Evolutionary conservation across 2,797 vertebrate genomes (phyloP), one percentile per base, ranked within the genome.

Genomic region (Aplochiton taeniatus): DNA sequence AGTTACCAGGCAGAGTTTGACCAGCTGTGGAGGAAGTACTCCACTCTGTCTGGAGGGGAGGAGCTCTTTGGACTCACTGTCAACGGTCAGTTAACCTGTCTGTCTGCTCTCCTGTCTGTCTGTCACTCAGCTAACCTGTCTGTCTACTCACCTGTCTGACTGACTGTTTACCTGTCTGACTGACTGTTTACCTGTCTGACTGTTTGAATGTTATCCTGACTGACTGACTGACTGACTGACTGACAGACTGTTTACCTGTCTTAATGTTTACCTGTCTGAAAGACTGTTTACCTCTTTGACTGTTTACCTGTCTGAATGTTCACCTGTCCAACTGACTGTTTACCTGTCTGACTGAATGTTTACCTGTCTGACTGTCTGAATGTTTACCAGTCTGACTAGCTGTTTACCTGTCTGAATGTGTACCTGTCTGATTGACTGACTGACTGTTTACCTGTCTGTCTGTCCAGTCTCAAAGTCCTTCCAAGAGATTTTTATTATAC

Each of bases 1-100:
- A 81, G 86, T 50, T 95, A 91, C 71, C 93, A 95, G 87, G 83
- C 89, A 0, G 91, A 88, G 75, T 94, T 95, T 74, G 91, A 95
- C 74, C 91, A 94, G 68, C 83, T 95, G 4, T 95, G 94, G 94
- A 90, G 90, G 72, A 93, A 92, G 52, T 92, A 88, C 70, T 74
- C 82, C 53, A 93, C 86, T 47, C 93, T 83, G 77, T 93, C 90
- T 46, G 76, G 76, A 77, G 94, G 93, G 12, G 94, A 95, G 80
- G 89, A 93, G 82, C 90, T 95, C 58, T 94, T 95, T 57, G 94
- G 94, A 56, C 92, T 95, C 50, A 73, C 87, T 45, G 77, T 94
- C 16, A 90, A 88, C 53, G 94, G 93, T 94, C 69, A 44, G 53
- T 4, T 41, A 31, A n/a, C 47, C 42, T 56, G 54, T 11, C 11